Base-by-base conservation (phyloP, 2,113 vertebrate genomes). In the Pelecanus crispus region DNA sequence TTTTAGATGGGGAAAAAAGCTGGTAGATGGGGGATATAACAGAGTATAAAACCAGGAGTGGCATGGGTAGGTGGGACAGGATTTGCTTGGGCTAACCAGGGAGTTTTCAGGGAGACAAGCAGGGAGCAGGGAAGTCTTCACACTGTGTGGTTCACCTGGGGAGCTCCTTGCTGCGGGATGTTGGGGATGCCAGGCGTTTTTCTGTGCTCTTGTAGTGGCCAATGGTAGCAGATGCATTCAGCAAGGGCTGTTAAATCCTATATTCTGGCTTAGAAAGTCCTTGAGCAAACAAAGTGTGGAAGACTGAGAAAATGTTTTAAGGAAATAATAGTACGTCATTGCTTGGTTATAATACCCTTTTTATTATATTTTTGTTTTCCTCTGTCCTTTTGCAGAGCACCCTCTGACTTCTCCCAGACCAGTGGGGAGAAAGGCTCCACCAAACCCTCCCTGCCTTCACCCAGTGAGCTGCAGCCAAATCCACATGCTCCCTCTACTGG, bases 401-500 rank as follows among this genome's bases (percentile, higher is more conserved):
- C 5, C 11, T 80, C 31, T 70, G 21, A 25, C 25, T 77, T 61
- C 29, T 85, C 16, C 19, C 20, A 55, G 6, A 14, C 9, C 59
- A 26, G 7, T 0, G 1, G 4, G 9, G 17, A 66, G 19, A 42
- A 75, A 71, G 4, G 8, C 22, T 88, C 15, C 19, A 4, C 1
- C 0, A 1, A 73, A 14, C 9, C 11, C 13, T 59, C 14, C 7
- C 11, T 9, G 32, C 28, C 31, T 52, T 50, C 59, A 20, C 24
- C 20, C 20, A 24, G 42, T 1, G 6, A 77, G 26, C 49, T 55
- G 22, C 19, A 63, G 22, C 58, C 68, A 71, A 91, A 58, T 6
- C 18, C 88, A 40, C 53, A 12, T 21, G 40, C 81, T 95, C 93
- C 94, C 87, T 96, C 96, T 97, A 13, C 89, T 88, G 94, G 95